phyloP scores from a whole-genome alignment of 2,888 invertebrate genomes.

The Lithophane leautieri region DNA sequence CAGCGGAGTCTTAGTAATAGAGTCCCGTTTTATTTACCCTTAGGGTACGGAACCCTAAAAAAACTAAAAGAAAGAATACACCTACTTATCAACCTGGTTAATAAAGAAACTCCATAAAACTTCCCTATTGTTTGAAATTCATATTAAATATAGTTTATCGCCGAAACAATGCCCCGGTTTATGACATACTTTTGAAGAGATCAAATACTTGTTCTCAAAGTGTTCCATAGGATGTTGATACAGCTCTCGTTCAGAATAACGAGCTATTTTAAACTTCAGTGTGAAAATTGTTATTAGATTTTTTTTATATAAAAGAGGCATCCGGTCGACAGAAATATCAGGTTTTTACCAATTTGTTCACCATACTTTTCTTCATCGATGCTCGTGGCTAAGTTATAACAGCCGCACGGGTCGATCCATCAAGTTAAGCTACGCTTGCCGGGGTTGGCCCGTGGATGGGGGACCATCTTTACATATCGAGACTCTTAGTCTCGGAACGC shows the following conservation, averaged over 20 bases:
- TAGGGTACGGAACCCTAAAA: too few species aligned
- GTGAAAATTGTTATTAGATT: neutral
- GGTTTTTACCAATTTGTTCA: neutral
- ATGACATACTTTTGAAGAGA: slow-evolving; percentile 45
- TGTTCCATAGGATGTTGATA: slow-evolving; percentile 45
- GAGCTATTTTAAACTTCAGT: slow-evolving; percentile 28
- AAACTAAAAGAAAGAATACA: neutral
- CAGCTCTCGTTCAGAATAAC: slow-evolving; percentile 21
- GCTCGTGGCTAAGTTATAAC: too few species aligned
- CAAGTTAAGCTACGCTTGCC: too few species aligned
- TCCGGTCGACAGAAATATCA: neutral
- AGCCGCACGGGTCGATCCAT: too few species aligned
- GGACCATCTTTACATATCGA: too few species aligned
- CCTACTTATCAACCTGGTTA: neutral
- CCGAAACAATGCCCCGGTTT: slow-evolving; percentile 40
- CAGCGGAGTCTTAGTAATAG: too few species aligned
- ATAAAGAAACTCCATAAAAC: slow-evolving; percentile 4
- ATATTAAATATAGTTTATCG: slow-evolving; percentile 44
- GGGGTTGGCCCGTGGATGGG: too few species aligned
- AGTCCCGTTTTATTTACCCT: too few species aligned
- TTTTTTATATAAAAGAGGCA: neutral
- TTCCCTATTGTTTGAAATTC: slow-evolving; percentile 30
- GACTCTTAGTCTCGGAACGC: too few species aligned
- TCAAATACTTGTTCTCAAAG: slow-evolving; percentile 51
- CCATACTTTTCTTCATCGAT: neutral